phyloP scores from a whole-genome alignment of 2,888 invertebrate genomes.

The Macrostomum cliftonense region DNA sequence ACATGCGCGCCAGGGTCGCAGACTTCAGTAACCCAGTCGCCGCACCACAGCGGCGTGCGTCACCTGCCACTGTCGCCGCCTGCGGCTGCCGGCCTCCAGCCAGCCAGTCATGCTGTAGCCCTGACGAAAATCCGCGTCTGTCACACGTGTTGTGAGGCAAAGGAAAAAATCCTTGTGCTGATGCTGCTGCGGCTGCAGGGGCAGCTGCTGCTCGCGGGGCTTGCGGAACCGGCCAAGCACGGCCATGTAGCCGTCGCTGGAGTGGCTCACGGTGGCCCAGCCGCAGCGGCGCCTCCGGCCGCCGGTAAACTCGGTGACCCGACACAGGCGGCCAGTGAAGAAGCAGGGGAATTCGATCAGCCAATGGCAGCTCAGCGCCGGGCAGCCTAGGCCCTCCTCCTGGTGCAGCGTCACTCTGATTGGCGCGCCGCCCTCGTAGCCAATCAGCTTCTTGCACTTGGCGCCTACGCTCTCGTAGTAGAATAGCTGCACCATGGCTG shows the following conservation, averaged over 20 bases:
- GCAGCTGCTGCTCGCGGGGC: too few species aligned
- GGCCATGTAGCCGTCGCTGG: too few species aligned
- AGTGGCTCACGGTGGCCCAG: too few species aligned
- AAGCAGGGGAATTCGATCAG: slow-evolving; percentile 68
- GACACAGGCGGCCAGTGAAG: slow-evolving; percentile 66
- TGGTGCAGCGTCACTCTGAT: slow-evolving; percentile 67
- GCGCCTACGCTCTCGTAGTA: slow-evolving; percentile 61
- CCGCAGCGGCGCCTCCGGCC: slow-evolving; percentile 48
- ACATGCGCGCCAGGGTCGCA: too few species aligned
- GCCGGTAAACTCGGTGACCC: slow-evolving; percentile 63
- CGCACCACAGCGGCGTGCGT: slow-evolving; percentile 70
- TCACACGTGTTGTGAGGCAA: slow-evolving; percentile 63
- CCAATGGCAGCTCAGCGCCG: slow-evolving; percentile 67
- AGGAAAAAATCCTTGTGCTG: slow-evolving; percentile 39
- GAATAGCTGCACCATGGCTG: slow-evolving; percentile 51
- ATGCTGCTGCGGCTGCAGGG: too few species aligned
- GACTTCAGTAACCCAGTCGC: slow-evolving; percentile 48
- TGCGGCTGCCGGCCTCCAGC: slow-evolving; percentile 54
- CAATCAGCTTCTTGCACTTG: slow-evolving; percentile 59
- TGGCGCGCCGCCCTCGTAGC: slow-evolving; percentile 54
- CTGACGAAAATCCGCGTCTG: slow-evolving; percentile 67
- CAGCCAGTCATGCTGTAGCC: slow-evolving; percentile 72
- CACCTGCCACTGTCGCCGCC: slow-evolving; percentile 58
- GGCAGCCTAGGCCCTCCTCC: slow-evolving; percentile 70
- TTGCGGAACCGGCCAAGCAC: too few species aligned